phyloP scores from a whole-genome alignment of 2,888 invertebrate genomes.

The Lasioglossum leucozonium region DNA sequence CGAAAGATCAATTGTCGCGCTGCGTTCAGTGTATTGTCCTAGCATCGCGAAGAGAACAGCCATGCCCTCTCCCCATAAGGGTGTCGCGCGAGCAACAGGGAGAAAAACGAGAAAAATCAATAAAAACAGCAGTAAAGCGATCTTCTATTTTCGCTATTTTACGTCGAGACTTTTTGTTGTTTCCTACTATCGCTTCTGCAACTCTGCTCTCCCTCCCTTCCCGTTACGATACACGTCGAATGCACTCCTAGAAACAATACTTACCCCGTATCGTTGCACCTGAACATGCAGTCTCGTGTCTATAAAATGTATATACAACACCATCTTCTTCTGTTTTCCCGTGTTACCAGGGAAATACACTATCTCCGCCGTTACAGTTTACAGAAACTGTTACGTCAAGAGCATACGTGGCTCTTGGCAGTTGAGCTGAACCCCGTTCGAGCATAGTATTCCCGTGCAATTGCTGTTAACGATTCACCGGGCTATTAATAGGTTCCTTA shows the following conservation, averaged over 20 bases:
- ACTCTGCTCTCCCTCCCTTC: slow-evolving; percentile 4
- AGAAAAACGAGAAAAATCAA: slow-evolving; percentile 19
- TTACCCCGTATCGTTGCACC: slow-evolving; percentile 2
- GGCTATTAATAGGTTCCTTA: not conserved
- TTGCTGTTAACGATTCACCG: not conserved
- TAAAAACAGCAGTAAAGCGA: slow-evolving; percentile 23
- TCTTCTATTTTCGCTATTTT: slow-evolving; percentile 27
- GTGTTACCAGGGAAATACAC: not conserved
- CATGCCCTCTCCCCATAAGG: not conserved
- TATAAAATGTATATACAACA: slow-evolving; percentile 8
- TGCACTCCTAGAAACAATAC: slow-evolving; percentile 13
- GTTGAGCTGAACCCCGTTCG: not conserved
- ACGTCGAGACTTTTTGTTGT: slow-evolving; percentile 13
- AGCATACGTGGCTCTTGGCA: slow-evolving; percentile 5
- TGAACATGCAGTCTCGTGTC: slow-evolving; percentile 12
- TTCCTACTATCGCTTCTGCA: slow-evolving; percentile 2
- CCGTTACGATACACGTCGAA: slow-evolving; percentile 32
- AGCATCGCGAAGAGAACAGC: not conserved
- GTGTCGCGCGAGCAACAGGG: slow-evolving; percentile 4
- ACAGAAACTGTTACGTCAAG: not conserved
- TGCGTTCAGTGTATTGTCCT: not conserved
- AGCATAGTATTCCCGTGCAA: not conserved
- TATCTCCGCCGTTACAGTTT: not conserved
- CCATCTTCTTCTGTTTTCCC: not conserved
- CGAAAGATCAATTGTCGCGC: not conserved